These are phyloP conservation scores for Napeogenes inachia DNA, from an alignment of 2,888 invertebrate species.

Conservation along the genomic window DNA sequence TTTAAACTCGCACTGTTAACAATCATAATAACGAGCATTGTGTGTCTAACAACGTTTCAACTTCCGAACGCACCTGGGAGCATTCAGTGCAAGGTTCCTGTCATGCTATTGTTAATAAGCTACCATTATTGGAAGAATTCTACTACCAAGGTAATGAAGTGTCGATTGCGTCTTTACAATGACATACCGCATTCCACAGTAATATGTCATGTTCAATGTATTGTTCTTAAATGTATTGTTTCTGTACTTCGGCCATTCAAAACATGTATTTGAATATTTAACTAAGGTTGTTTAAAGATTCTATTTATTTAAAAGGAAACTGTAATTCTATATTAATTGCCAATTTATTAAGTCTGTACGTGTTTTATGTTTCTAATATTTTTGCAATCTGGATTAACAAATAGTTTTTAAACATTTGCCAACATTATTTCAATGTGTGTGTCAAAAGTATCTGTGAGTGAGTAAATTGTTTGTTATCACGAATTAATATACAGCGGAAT, in stretches of 20 bases:
- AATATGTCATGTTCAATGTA: slow-evolving; percentile 18
- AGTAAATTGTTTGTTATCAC: slow-evolving; percentile 1
- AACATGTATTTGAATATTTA: slow-evolving; percentile 12
- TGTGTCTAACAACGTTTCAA: slow-evolving; percentile 40
- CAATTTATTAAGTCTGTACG: no score
- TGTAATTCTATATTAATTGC: no score
- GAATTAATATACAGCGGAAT: neutral
- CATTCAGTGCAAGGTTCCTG: slow-evolving; percentile 36
- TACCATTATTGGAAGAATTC: slow-evolving; percentile 11
- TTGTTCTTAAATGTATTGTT: slow-evolving; percentile 10
- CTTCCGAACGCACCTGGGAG: slow-evolving; percentile 45
- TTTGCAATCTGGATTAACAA: neutral
- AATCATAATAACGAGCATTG: slow-evolving; percentile 52
- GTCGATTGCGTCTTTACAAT: slow-evolving; percentile 18
- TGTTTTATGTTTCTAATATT: no score
- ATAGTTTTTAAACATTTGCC: neutral
- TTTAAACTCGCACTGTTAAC: slow-evolving; percentile 25
- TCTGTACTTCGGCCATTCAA: neutral
- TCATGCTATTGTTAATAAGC: slow-evolving; percentile 32
- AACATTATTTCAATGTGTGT: neutral
- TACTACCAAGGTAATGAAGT: slow-evolving; percentile 9
- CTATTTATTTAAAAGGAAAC: neutral
- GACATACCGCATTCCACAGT: neutral
- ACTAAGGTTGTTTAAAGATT: slow-evolving; percentile 16
- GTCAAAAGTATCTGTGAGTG: neutral